phyloP scores from a whole-genome alignment of 2,113 vertebrate genomes.

The Tupaia chinensis region DNA sequence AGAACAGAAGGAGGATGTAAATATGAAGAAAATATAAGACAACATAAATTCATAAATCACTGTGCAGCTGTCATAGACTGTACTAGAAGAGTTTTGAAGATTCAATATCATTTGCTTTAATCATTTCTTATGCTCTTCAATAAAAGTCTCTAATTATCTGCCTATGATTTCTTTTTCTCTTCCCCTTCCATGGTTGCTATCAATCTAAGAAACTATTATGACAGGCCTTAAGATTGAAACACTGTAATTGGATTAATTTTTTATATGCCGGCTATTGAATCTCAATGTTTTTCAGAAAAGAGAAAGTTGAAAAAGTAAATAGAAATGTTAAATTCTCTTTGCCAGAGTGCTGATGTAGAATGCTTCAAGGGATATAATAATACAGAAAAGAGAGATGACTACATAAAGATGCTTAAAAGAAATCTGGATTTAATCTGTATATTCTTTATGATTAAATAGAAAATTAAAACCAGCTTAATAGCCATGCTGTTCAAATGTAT shows the following conservation, averaged over 20 bases:
- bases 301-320: slow-evolving; percentile 75
- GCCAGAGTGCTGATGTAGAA: slow-evolving; percentile 25
- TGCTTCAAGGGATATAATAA: slow-evolving; percentile 41
- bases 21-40: slow-evolving; percentile 11
- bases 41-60: background rate
- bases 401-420: slow-evolving; percentile 31
- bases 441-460: slow-evolving; percentile 69
- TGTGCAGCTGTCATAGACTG: background rate
- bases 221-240: background rate
- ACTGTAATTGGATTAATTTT: background rate
- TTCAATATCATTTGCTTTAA: slow-evolving; percentile 16
- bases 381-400: slow-evolving; percentile 5
- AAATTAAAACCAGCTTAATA: slow-evolving; percentile 72
- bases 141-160: background rate
- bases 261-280: slow-evolving; percentile 51
- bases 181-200: background rate
- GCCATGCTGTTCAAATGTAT: slow-evolving; percentile 42
- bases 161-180: background rate
- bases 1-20: background rate
- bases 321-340: slow-evolving; percentile 52
- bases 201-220: background rate
- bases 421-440: slow-evolving; percentile 60
- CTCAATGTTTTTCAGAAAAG: slow-evolving; percentile 64
- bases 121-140: slow-evolving; percentile 18
- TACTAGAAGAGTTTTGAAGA: background rate